Evolutionary conservation across 2,797 vertebrate genomes (phyloP).

Genomic region (Semaprochilodus insignis): DNA sequence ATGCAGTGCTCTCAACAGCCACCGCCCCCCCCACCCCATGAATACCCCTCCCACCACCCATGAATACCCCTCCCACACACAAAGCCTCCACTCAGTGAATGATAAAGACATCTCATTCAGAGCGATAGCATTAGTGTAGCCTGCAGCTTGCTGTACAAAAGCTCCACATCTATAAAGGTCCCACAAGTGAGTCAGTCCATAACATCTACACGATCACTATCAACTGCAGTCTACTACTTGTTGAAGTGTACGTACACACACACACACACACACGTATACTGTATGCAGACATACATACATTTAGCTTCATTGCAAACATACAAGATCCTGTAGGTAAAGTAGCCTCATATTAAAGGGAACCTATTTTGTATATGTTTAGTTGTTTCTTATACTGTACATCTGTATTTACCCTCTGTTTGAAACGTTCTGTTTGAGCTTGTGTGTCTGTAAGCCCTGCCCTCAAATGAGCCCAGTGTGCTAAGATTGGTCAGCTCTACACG

Average conservation of each 20-base stretch:
- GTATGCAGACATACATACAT: neutral
- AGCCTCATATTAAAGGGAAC: no score
- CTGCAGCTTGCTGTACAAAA: conserved; percentile 40
- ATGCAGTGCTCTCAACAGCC: conserved; percentile 65
- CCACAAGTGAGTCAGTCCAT: conserved; percentile 58
- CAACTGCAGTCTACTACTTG: conserved; percentile 66
- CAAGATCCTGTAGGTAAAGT: neutral
- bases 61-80: conserved; percentile 16
- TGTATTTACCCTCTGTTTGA: no score
- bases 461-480: no score
- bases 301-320: neutral
- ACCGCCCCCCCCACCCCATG: conserved; percentile 52
- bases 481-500: no score
- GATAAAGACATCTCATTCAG: conserved; percentile 66
- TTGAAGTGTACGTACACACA: conserved; percentile 32
- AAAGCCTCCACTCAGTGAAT: conserved; percentile 55
- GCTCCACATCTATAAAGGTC: conserved; percentile 23
- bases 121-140: conserved; percentile 54
- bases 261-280: neutral
- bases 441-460: no score
- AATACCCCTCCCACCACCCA: conserved; percentile 21
- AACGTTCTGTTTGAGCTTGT: no score
- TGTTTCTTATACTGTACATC: no score
- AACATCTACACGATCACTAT: conserved; percentile 60
- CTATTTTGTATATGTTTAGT: no score